Base-by-base conservation (phyloP, 2,888 invertebrate genomes). In the Cheiracanthium punctorium region DNA sequence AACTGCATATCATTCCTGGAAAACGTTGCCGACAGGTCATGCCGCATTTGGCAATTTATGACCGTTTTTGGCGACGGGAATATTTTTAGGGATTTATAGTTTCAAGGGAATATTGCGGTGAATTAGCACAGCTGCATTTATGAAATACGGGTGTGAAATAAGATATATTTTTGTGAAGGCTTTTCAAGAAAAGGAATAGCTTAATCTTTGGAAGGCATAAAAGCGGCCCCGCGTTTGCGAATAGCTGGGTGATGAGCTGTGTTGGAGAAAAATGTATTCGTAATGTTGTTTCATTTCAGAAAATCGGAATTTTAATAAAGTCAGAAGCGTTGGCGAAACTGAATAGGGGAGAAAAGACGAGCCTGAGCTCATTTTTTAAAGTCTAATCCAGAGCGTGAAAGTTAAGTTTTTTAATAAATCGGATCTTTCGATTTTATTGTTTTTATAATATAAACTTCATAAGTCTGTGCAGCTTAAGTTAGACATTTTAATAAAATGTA, bases 1-100 rank as follows among this genome's bases (percentile, higher is more conserved):
- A 86, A 86, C 85, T 86, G 80, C 80, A 86, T 86, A 80, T 86
- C 85, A 86, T 86, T 86, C 80, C 74, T n/a, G 75, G 80, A 86
- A 86, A 75, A 80, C 70, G 74, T 75, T 80, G 80, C 71, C 71
- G 80, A 86, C 85, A 76, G 85, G 37, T 71, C 71, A 29, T 79
- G 30, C 79, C 52, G 33, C 73, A 73, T 79, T 84, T 84, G 84
- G 84, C 84, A 79, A 79, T 84, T 84, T 84, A 84, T 84, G 69
- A 70, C 37, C 32, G 24, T 32, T 58, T 74, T 86, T 80, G 85
- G 80, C 80, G 71, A 80, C 73, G 79, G 58, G 28, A 41, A 43
- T 43, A 43, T 71, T 71, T 71, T 33, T 71, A 12, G 12, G 69
- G 17, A 71, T 71, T 71, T 71, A 71, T 37, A 7, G 33, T 37